Evolutionary conservation across 1,140 invertebrate genomes (phyloP).

Genomic region (Tetramorium alpestre): DNA sequence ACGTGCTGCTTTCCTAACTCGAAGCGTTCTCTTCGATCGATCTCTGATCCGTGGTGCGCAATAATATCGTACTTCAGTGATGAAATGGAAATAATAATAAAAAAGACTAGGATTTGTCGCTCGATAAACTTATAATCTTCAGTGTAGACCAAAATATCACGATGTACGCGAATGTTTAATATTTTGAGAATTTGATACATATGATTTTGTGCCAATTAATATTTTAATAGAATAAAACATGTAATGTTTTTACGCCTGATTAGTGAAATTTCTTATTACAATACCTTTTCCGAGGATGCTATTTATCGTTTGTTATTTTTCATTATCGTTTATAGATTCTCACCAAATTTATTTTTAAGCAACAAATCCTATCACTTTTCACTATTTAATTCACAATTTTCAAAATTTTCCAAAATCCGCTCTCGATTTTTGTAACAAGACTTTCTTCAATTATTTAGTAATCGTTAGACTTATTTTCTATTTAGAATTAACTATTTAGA

Average conservation of each 20-base stretch:
- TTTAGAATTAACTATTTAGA: background rate
- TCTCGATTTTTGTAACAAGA: background rate
- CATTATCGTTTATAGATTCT: background rate
- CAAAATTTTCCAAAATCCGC: background rate
- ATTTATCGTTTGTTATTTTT: background rate
- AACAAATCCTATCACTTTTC: background rate
- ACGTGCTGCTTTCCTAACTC: background rate
- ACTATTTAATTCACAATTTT: background rate
- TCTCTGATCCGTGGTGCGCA: background rate
- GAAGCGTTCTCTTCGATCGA: background rate
- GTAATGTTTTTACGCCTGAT: background rate
- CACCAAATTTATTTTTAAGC: background rate
- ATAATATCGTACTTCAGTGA: background rate
- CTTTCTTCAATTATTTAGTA: background rate
- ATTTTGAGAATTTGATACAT: background rate
- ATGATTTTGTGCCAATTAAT: slow-evolving; percentile 2
- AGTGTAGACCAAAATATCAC: background rate
- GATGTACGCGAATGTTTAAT: background rate
- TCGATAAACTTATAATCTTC: slow-evolving; percentile 24
- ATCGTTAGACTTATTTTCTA: background rate
- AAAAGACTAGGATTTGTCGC: background rate
- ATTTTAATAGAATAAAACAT: background rate
- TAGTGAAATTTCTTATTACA: slow-evolving; percentile 20
- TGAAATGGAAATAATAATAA: background rate
- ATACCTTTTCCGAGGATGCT: background rate